Evolutionary conservation across 2,888 invertebrate genomes (phyloP).

Genomic region (Hipparchia sbordonii): DNA sequence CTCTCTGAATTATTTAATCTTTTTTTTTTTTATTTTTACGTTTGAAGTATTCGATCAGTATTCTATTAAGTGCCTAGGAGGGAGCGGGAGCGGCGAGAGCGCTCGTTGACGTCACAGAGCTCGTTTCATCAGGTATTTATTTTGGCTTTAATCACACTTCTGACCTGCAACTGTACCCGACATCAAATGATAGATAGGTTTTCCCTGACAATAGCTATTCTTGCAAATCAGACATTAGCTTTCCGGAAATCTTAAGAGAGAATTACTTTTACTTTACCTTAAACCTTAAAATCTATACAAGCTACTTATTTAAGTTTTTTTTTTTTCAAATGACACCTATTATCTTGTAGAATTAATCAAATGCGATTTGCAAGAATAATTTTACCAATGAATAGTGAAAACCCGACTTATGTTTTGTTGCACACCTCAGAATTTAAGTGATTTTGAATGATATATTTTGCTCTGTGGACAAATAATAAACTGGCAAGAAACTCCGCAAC

Average conservation of each 20-base stretch:
- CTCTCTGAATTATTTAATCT: slow-evolving; percentile 63
- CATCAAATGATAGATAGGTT: neutral
- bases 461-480: too few species aligned
- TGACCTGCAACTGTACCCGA: too few species aligned
- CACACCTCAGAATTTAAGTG: neutral
- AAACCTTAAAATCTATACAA: slow-evolving; percentile 30
- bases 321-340: slow-evolving; percentile 24
- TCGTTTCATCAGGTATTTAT: neutral
- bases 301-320: slow-evolving; percentile 23
- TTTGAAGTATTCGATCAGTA: slow-evolving; percentile 69
- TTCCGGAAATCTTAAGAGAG: slow-evolving; percentile 21
- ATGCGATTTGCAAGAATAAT: slow-evolving; percentile 23
- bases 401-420: too few species aligned
- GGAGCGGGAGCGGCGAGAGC: slow-evolving; percentile 60
- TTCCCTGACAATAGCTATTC: neutral
- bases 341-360: slow-evolving; percentile 16
- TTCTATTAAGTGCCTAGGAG: slow-evolving; percentile 64
- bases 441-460: too few species aligned
- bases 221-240: slow-evolving; percentile 18
- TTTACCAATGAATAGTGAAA: neutral
- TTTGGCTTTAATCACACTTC: too few species aligned
- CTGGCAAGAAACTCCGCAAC: too few species aligned
- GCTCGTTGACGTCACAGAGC: slow-evolving; percentile 39
- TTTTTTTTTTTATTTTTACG: slow-evolving; percentile 48
- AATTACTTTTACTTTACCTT: slow-evolving; percentile 16